phyloP scores from a whole-genome alignment of 2,888 invertebrate species.

The Drosophila tripunctata region DNA sequence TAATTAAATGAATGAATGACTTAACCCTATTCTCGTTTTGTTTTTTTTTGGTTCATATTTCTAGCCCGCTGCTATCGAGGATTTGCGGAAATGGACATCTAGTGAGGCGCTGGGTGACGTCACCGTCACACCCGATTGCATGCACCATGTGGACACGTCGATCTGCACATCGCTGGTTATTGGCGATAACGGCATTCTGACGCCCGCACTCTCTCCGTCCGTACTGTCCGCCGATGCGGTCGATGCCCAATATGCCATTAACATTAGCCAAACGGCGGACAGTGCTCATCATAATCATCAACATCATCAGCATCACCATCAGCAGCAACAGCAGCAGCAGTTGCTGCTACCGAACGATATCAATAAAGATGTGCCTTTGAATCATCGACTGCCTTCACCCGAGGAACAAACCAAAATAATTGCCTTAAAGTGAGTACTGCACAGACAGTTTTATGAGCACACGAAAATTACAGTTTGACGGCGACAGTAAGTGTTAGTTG shows the following conservation, averaged over 20 bases:
- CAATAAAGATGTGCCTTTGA: slow-evolving; percentile 87
- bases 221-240: slow-evolving; percentile 83
- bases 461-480: slow-evolving; percentile 4
- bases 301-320: slow-evolving; percentile 51
- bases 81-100: slow-evolving; percentile 93
- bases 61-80: slow-evolving; percentile 92
- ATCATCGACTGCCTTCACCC: slow-evolving; percentile 94
- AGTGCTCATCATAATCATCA: slow-evolving; percentile 56
- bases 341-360: slow-evolving; percentile 83
- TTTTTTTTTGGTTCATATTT: slow-evolving; percentile 12
- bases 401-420: slow-evolving; percentile 93
- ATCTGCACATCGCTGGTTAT: slow-evolving; percentile 85
- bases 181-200: slow-evolving; percentile 82
- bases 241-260: slow-evolving; percentile 82
- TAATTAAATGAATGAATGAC: slow-evolving; percentile 54
- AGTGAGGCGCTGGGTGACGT: slow-evolving; percentile 88
- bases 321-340: slow-evolving; percentile 56
- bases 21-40: slow-evolving; percentile 15
- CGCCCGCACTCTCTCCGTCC: slow-evolving; percentile 84
- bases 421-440: slow-evolving; percentile 90
- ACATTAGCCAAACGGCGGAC: slow-evolving; percentile 80
- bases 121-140: slow-evolving; percentile 91
- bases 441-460: neutral
- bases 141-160: slow-evolving; percentile 86
- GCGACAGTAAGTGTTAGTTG: neutral